phyloP scores from a whole-genome alignment of 2,797 vertebrate genomes.

The Myotis planiceps region DNA sequence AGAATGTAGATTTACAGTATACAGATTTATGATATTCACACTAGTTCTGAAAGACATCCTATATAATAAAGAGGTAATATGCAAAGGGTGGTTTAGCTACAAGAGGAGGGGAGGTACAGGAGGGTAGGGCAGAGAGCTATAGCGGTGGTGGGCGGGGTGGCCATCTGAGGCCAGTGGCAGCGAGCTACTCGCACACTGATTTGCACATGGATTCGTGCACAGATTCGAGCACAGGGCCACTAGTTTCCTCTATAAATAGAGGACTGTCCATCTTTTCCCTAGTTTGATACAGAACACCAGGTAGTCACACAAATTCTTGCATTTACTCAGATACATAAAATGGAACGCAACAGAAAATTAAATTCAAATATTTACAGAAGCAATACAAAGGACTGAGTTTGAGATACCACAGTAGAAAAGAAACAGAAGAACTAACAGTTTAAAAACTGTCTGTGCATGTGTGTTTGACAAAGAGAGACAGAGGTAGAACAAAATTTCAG shows the following conservation, averaged over 20 bases:
- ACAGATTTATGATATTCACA: neutral
- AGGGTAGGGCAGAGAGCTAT: too few relatives aligned
- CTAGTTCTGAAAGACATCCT: neutral
- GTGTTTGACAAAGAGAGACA: neutral
- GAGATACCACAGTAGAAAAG: neutral
- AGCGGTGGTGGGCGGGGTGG: too few relatives aligned
- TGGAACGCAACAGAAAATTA: neutral
- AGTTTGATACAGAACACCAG: neutral
- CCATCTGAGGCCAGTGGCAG: too few relatives aligned
- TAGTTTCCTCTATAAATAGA: neutral
- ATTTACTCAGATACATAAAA: neutral
- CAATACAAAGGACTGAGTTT: neutral
- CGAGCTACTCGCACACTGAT: too few relatives aligned
- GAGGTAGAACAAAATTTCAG: neutral
- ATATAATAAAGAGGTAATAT: too few relatives aligned
- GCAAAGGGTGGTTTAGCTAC: too few relatives aligned
- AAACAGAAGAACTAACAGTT: neutral
- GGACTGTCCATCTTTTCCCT: neutral
- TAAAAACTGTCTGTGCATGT: neutral
- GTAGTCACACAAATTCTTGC: neutral
- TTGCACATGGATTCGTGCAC: too few relatives aligned
- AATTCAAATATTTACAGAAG: neutral
- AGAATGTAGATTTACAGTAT: neutral
- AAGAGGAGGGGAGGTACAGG: too few relatives aligned
- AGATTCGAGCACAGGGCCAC: too few relatives aligned